Base-by-base conservation (phyloP, 2,797 vertebrate species). In the Prionace glauca region DNA sequence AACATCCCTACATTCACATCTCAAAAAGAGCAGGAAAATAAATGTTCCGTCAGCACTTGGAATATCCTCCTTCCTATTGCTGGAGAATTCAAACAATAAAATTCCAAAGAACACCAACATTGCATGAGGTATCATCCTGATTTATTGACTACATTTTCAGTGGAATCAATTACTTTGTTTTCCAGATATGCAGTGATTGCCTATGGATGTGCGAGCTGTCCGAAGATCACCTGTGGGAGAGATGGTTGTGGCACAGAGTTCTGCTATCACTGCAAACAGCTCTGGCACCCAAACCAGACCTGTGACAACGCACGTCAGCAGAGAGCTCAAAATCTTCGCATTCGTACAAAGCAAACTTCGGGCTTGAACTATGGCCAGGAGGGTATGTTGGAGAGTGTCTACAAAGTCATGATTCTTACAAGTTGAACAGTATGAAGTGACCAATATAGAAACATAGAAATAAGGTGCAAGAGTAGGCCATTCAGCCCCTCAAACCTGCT, bases 191-290 rank as follows among this genome's bases (percentile, higher is more conserved):
- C 99, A 0, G 98, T 99, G 96, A 99, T 99, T 91, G 99, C 99
- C 96, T 99, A 99, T 45, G 99, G 99, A 96, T 99, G 99, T 95
- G 99, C 99, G 97, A 99, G 99, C 98, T 99, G 99, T 97, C 99
- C 99, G 96, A 98, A 99, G 97, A 96, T 99, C 97, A 98, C 98
- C 95, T 99, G 99, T 95, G 98, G 98, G 97, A 97, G 99, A 96
- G 99, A 99, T 24, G 99, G 99, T 96, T 99, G 99, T 96, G 99
- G 98, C 41, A 99, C 99, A 0, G 99, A 99, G 97, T 99, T 99
- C 97, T 99, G 99, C 97, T 99, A 99, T 97, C 99, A 99, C 98
- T 99, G 99, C 98, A 99, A 99, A 87, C 99, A 99, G 97, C 98
- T 99, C 96, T 99, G 99, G 99, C 99, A 99, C 96, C 99, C 99